Base-by-base conservation (phyloP, 2,113 vertebrate genomes). In the Callipepla californica region DNA sequence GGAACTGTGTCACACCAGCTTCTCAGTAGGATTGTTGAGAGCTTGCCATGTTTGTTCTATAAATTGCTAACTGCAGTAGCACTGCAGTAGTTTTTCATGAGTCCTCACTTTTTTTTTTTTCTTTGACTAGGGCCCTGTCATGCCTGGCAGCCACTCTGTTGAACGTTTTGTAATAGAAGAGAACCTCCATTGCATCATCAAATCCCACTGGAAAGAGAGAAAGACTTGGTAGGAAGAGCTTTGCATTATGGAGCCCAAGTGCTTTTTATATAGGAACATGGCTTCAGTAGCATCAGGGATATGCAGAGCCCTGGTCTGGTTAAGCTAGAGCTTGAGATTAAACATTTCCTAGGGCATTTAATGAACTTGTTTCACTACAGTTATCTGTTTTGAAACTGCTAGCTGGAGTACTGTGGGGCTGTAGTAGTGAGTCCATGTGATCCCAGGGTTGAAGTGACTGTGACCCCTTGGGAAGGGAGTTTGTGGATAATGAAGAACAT, bases 141-240 rank as follows among this genome's bases (percentile, higher is more conserved):
- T 99, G 99, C 99, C 99, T 38, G 99, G 99, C 77, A 99, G 99
- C 93, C 99, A 99, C 94, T 99, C 99, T 6, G 98, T 98, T 67
- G 99, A 99, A 97, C 98, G 99, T 94, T 99, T 98, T 97, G 99
- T 99, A 50, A 99, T 99, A 58, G 99, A 99, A 91, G 99, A 99
- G 95, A 99, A 99, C 94, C 98, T 99, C 76, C 99, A 99, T 85
- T 99, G 97, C 93, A 99, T 99, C 94, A 99, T 99, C 91, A 99
- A 98, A 88, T 99, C 99, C 61, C 99, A 99, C 97, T 99, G 99
- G 99, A 99, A 93, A 77, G 99, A 99, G 96, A 99, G 99, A 92
- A 99, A 99, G 86, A 99, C 98, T 63, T 99, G 99, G 99, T 99
- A 97, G 84, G 97, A 89, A 12, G 9, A 61, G 9, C n/a, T 76